Evolutionary conservation across 2,888 invertebrate genomes (phyloP), one percentile per base, ranked within the genome.

Genomic region (Caenorhabditis angaria): DNA sequence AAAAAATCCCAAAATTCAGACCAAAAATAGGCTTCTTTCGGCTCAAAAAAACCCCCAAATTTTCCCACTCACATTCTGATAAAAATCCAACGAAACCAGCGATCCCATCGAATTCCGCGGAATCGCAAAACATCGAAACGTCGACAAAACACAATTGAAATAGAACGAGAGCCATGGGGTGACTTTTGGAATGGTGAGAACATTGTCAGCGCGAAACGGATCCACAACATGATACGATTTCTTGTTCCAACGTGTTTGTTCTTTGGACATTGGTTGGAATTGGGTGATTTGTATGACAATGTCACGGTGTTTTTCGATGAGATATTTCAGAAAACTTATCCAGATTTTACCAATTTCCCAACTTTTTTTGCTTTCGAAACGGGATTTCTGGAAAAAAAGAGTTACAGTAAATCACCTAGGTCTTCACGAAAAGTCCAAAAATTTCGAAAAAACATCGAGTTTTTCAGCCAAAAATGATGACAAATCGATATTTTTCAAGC

Each of bases 101-200:
- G 76, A 66, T 14, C 69, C 69, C 28, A 59, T 12, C 6, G 50
- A n/a, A 20, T 54, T 71, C 20, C 71, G 35, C 0, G 78, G 78
- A 61, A 78, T 64, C n/a, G 65, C 50, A 29, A 74, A 74, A 12
- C 64, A 59, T 1, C 62, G 1, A 27, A 47, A 78, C 1, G 76
- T 67, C 0, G 58, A 48, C 2, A 80, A 61, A 12, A 80, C 61
- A 50, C 80, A 80, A 60, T 80, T 80, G 62, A 78, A 65, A 50
- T 70, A 78, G 60, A 66, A 77, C 25, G 66, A 63, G 29, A 60
- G 62, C 60, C 72, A 78, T 20, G 76, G 68, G 27, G 73, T 76
- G 0, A 73, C 60, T 55, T 71, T 75, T 8, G 70, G 66, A 48
- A 77, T 69, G n/a, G 58, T 47, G 1, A 69, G 65, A 0, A 78